These are phyloP conservation scores for Agriopis aurantiaria DNA, from an alignment of 2,888 invertebrate species.

Conservation along the genomic window DNA sequence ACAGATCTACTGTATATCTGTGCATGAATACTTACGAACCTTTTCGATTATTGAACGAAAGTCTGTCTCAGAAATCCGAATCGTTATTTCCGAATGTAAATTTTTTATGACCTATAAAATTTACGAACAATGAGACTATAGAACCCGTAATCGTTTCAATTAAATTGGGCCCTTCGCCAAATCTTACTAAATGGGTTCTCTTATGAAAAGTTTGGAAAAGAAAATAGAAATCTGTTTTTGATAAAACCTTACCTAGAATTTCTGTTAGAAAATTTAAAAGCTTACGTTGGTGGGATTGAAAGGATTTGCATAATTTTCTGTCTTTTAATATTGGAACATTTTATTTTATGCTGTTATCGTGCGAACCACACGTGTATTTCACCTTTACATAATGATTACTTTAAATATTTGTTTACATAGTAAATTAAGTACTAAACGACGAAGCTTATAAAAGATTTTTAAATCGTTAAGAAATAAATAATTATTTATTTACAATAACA, in stretches of 20 bases:
- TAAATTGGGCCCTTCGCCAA: constrained; percentile 43
- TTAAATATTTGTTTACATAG: too few relatives aligned
- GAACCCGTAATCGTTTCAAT: constrained; percentile 54
- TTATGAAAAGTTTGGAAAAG: constrained; percentile 23
- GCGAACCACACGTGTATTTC: background rate
- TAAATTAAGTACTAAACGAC: too few relatives aligned
- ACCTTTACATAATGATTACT: background rate
- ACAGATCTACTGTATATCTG: too few relatives aligned
- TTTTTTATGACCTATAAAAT: constrained; percentile 43
- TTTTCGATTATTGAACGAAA: constrained; percentile 29
- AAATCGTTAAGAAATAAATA: too few relatives aligned
- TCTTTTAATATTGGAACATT: background rate
- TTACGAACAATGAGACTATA: constrained; percentile 41
- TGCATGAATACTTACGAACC: constrained; percentile 23
- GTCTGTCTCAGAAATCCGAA: constrained; percentile 25
- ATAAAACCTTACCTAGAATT: background rate
- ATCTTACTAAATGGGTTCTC: constrained; percentile 16
- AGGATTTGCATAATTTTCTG: background rate
- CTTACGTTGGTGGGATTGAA: background rate
- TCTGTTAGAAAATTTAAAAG: background rate
- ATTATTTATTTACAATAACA: too few relatives aligned
- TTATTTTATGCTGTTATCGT: background rate
- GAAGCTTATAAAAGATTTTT: too few relatives aligned
- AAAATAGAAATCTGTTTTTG: background rate
- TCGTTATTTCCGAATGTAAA: constrained; percentile 41